phyloP scores from a whole-genome alignment of 2,888 invertebrate species.

The Dryococelus australis region DNA sequence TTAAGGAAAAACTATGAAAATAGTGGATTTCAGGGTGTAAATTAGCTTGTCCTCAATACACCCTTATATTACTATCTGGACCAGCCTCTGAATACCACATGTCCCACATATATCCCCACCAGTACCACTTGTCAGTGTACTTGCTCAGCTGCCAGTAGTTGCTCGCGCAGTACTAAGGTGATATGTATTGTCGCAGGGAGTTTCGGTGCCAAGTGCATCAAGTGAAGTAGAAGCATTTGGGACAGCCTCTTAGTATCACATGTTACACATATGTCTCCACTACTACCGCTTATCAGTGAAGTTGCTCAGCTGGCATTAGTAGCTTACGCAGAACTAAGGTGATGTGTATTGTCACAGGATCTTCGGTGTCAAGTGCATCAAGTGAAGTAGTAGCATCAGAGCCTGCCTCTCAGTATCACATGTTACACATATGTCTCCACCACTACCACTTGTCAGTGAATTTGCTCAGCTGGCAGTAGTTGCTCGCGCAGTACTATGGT shows the following conservation, averaged over 20 bases:
- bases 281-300: not conserved
- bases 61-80: too few species aligned
- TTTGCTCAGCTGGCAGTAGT: not conserved
- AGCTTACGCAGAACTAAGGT: conserved; percentile 43
- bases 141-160: not conserved
- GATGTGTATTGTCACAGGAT: conserved; percentile 27
- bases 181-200: too few species aligned
- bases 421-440: not conserved
- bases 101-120: not conserved
- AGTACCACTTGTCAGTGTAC: not conserved
- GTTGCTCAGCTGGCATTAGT: too few species aligned
- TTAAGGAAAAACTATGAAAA: too few species aligned
- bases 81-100: not conserved
- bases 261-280: not conserved
- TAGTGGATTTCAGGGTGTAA: too few species aligned
- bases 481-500: conserved; percentile 43
- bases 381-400: not conserved
- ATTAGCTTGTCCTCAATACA: too few species aligned
- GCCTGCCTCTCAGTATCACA: not conserved
- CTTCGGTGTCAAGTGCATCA: not conserved
- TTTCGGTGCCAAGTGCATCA: not conserved
- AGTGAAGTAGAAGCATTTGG: not conserved
- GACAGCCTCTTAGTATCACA: not conserved
- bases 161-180: too few species aligned
- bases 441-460: not conserved